A percentile compares a stretch with the other conserved stretches of the same genome.
These are phyloP conservation scores for Opisthograptis luteolata DNA, from an alignment of 2,888 invertebrate genomes.

Conservation along the genomic window DNA sequence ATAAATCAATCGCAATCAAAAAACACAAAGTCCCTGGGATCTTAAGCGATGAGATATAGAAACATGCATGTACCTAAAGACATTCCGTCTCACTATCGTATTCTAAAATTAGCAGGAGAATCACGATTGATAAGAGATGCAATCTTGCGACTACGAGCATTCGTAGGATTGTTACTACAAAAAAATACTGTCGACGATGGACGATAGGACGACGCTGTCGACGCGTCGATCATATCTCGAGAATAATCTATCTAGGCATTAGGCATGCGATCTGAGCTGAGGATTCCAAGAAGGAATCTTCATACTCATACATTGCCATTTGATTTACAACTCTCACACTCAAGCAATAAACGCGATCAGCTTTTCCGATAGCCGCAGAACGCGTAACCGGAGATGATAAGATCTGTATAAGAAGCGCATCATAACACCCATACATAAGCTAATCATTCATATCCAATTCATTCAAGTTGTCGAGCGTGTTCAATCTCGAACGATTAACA, in stretches of 20 bases:
- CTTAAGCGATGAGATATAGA: conserved; percentile 37
- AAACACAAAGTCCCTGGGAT: conserved; percentile 25
- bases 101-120: conserved; percentile 62
- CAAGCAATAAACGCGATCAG: conserved; percentile 32
- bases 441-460: conserved; percentile 37
- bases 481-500: conserved; percentile 37
- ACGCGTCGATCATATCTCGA: conserved; percentile 50
- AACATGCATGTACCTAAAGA: conserved; percentile 35
- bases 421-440: conserved; percentile 42
- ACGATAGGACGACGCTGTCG: conserved; percentile 44
- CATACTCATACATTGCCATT: conserved; percentile 19
- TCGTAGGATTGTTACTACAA: conserved; percentile 55
- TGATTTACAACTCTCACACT: conserved; percentile 35
- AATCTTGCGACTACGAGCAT: conserved; percentile 49
- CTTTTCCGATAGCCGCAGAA: conserved; percentile 31
- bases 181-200: conserved; percentile 60
- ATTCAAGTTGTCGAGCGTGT: conserved; percentile 33
- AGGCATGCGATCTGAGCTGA: conserved; percentile 51
- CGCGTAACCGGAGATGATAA: conserved; percentile 39
- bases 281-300: conserved; percentile 33
- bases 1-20: conserved; percentile 38
- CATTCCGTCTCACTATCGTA: conserved; percentile 50
- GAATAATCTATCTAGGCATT: conserved; percentile 47
- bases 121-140: conserved; percentile 58
- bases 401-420: conserved; percentile 37